Evolutionary conservation across 2,797 vertebrate species (phyloP).

Genomic region (Onychomys arenicola): DNA sequence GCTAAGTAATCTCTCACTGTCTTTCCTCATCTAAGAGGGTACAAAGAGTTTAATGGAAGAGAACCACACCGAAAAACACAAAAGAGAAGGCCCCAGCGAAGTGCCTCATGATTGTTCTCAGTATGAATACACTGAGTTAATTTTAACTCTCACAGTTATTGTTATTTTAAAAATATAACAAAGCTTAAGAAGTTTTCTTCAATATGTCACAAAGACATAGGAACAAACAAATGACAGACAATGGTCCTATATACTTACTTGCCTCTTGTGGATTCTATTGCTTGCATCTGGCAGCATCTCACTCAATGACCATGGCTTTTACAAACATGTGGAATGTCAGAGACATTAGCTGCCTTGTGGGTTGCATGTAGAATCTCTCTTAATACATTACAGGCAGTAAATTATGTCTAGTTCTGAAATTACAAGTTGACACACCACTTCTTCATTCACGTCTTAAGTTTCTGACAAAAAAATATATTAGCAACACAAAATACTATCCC

Average conservation of each 20-base stretch:
- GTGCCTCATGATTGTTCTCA: not conserved
- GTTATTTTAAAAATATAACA: not conserved
- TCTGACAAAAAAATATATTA: not conserved
- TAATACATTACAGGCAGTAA: too few species aligned
- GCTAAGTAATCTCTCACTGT: not conserved
- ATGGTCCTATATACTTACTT: not conserved
- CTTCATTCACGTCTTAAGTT: not conserved
- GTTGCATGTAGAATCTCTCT: not conserved
- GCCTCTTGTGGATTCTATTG: not conserved
- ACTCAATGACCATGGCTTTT: not conserved
- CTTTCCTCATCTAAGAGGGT: not conserved
- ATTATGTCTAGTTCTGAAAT: not conserved
- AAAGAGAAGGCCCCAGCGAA: not conserved
- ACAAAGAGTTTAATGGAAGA: not conserved
- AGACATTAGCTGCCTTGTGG: not conserved
- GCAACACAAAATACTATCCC: not conserved
- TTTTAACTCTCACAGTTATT: not conserved
- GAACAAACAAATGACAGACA: not conserved
- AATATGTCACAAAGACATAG: not conserved
- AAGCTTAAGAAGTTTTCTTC: not conserved
- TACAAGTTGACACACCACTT: not conserved
- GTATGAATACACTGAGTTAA: not conserved
- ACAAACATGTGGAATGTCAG: not conserved
- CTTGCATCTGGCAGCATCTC: not conserved
- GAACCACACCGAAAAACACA: not conserved